Evolutionary conservation across 2,113 vertebrate species (phyloP).

Genomic region (Melanerpes formicivorus): DNA sequence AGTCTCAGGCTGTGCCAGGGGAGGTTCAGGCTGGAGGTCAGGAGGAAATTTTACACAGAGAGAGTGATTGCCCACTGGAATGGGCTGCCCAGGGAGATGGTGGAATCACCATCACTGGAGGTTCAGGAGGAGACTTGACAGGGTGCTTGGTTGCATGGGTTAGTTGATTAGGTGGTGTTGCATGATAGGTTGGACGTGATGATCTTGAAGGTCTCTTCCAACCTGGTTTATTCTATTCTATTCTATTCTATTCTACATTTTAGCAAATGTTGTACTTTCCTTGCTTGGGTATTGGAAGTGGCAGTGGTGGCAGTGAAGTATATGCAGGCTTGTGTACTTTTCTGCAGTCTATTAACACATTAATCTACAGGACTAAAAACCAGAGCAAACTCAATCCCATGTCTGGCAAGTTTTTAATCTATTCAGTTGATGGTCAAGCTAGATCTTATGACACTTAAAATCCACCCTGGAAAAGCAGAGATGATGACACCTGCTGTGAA

Average conservation of each 20-base stretch:
- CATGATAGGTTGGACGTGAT: too few species aligned
- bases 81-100: too few species aligned
- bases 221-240: too few species aligned
- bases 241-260: not conserved
- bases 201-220: too few species aligned
- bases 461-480: not conserved
- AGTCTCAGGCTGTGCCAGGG: too few species aligned
- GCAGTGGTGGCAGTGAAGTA: not conserved
- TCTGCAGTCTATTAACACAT: not conserved
- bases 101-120: too few species aligned
- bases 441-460: not conserved
- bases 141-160: too few species aligned
- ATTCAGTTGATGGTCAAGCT: not conserved
- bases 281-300: not conserved
- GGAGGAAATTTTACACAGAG: too few species aligned
- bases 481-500: not conserved
- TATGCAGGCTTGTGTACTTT: not conserved
- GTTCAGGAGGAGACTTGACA: too few species aligned
- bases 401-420: not conserved
- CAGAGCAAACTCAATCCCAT: not conserved
- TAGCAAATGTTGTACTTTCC: not conserved
- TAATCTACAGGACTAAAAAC: not conserved
- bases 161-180: too few species aligned
- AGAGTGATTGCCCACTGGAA: too few species aligned
- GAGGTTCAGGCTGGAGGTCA: too few species aligned